phyloP scores from a whole-genome alignment of 1,140 invertebrate genomes.

The Plectrocnemia conspersa region DNA sequence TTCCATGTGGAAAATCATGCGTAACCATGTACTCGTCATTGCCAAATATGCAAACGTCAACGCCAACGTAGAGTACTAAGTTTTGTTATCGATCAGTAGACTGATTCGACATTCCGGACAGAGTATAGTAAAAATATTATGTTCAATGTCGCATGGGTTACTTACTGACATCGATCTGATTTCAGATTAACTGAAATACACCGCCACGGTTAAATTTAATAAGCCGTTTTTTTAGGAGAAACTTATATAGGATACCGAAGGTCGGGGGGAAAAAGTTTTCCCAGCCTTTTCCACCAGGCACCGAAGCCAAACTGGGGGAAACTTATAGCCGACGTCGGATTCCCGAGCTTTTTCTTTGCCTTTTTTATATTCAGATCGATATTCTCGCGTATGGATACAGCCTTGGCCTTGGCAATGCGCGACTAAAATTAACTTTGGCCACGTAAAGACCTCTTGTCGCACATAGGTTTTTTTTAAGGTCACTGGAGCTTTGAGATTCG shows the following conservation, averaged over 20 bases:
- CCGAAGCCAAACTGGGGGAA: neutral
- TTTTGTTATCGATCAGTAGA: no score
- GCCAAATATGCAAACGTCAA: no score
- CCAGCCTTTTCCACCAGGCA: conserved; percentile 1
- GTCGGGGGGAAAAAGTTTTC: conserved; percentile 7
- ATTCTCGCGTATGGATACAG: conserved; percentile 19
- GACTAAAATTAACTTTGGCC: conserved; percentile 18
- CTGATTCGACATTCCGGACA: no score
- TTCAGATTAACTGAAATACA: no score
- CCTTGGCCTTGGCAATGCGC: conserved; percentile 24
- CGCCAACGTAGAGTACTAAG: no score
- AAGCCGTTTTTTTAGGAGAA: conserved; percentile 3
- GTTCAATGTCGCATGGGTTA: no score
- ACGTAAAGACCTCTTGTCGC: neutral
- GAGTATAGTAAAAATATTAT: no score
- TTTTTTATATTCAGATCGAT: conserved; percentile 20
- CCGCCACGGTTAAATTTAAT: no score
- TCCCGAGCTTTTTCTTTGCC: conserved; percentile 12
- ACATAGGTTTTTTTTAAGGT: conserved; percentile 17
- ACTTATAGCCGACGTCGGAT: conserved; percentile 5
- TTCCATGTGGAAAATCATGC: no score
- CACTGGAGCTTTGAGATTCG: conserved; percentile 11
- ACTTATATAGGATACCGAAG: conserved; percentile 3
- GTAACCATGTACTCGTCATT: no score
- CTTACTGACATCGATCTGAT: no score